Evolutionary conservation across 2,888 invertebrate genomes (phyloP), one percentile per base, ranked within the genome.

Genomic region (Pristionchus fissidentatus): DNA sequence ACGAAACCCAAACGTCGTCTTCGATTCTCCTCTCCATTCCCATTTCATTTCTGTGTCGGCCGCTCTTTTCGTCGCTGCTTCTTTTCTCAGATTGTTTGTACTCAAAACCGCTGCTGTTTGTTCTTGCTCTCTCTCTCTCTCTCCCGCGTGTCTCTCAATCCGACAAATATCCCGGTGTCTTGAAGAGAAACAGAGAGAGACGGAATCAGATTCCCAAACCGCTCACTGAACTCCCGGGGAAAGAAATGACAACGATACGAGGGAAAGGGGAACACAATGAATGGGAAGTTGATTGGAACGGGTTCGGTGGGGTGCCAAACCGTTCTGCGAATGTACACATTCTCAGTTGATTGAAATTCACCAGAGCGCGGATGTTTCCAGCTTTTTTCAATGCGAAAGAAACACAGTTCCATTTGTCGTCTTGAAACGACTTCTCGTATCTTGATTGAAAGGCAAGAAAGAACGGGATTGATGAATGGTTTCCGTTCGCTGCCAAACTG

Each of bases 51-150:
- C 35, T 19, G 49, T 73, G 26, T 46, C 75, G 75, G 75, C 75
- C 75, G 75, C 75, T 49, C 49, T 75, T 75, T 29, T 49, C 8
- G 49, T 13, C 49, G 70, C 70, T 70, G 38, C 70, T 70, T 70
- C 70, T 70, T 60, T 70, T 70, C 70, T 70, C 70, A 70, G 70
- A 70, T 70, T 70, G 70, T 26, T 32, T 70, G 70, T 70, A 70
- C 70, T 70, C 70, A 70, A 70, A 70, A 70, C 70, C n/a, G n/a
- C n/a, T n/a, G n/a, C n/a, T 46, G 75, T 52, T 75, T 49, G 49
- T 75, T 52, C 49, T 75, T 22, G n/a, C 22, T 73, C 73, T 22
- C 8, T 22, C 13, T 38, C 2, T 75, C 49, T 52, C 75, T 29
- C 49, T 75, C 49, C 75, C 49, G 49, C 49, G 49, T 49, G 49